phyloP scores from a whole-genome alignment of 1,140 invertebrate species.

The Heliconius nattereri region DNA sequence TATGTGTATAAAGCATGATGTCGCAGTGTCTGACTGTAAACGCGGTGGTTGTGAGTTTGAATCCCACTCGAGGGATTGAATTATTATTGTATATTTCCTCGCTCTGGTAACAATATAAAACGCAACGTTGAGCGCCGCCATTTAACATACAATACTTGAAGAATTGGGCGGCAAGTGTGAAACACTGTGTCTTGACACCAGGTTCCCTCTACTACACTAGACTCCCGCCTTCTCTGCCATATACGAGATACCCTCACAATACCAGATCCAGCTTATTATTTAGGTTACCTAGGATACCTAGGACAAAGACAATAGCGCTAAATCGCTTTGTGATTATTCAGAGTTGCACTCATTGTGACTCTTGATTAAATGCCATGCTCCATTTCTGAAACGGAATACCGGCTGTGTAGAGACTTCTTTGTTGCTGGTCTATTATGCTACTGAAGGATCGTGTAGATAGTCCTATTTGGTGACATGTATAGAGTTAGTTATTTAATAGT shows the following conservation, averaged over 20 bases:
- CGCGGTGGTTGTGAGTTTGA: too few species aligned
- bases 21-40: too few species aligned
- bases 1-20: background rate
- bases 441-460: background rate
- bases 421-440: background rate
- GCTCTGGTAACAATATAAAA: too few species aligned
- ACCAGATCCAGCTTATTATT: slow-evolving; percentile 5
- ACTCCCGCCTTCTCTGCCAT: background rate
- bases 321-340: slow-evolving; percentile 14
- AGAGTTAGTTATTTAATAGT: too few species aligned
- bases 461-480: background rate
- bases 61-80: too few species aligned
- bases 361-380: slow-evolving; percentile 12
- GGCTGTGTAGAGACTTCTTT: background rate
- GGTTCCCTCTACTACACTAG: too few species aligned
- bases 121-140: too few species aligned
- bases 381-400: slow-evolving; percentile 5
- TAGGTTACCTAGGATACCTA: slow-evolving; percentile 12
- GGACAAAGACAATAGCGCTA: background rate
- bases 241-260: background rate
- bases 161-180: too few species aligned
- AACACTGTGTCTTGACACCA: too few species aligned
- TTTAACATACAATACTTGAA: too few species aligned
- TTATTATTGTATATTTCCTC: too few species aligned
- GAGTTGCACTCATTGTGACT: slow-evolving; percentile 9